A percentile compares a stretch with the other conserved stretches of the same genome.
Conservation (phyloP, 2,797 vertebrate genomes). For the Sciaenops ocellatus region DNA sequence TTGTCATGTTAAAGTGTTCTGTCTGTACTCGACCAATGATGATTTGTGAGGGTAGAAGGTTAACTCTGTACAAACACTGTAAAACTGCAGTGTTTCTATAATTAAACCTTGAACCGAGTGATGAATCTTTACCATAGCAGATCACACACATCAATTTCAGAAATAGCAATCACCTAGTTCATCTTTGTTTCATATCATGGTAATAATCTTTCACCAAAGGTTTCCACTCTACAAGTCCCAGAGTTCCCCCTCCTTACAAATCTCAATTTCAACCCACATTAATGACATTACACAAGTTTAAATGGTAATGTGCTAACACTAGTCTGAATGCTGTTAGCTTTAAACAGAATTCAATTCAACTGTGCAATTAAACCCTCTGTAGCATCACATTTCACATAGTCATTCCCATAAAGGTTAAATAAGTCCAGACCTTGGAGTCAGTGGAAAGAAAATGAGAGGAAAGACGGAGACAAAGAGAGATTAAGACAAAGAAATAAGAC, state of each 20-base stretch:
- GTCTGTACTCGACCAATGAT: too few species aligned
- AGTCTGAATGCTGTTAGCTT: conserved; percentile 12
- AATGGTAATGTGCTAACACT: conserved; percentile 12
- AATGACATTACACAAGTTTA: conserved; percentile 8
- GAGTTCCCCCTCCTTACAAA: neutral
- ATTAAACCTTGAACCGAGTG: too few species aligned
- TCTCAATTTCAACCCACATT: neutral
- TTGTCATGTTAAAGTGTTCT: too few species aligned
- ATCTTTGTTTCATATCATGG: conserved; percentile 2
- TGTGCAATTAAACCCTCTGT: neutral
- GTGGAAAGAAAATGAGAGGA: conserved; percentile 14
- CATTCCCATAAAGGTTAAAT: conserved; percentile 21
- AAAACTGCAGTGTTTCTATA: too few species aligned
- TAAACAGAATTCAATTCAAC: conserved; percentile 2
- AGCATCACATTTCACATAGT: conserved; percentile 4
- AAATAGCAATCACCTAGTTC: too few species aligned
- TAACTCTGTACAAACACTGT: too few species aligned
- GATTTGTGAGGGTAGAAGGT: too few species aligned
- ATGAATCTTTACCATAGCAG: neutral
- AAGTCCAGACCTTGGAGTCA: conserved; percentile 9
- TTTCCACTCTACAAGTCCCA: neutral
- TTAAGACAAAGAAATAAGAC: neutral
- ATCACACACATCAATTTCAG: neutral
- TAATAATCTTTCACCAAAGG: neutral
- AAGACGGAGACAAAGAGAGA: neutral